Evolutionary conservation across 2,113 vertebrate species (phyloP).

Genomic region (zebrafish (Danio rerio)): GRCz12tu NC_133184.1:19895501-19896000

Average conservation of each 20-base stretch:
- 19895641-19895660: slow-evolving; percentile 36
- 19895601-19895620: slow-evolving; percentile 13
- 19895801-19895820: background rate
- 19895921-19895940: background rate
- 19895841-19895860: background rate
- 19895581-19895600: slow-evolving; percentile 12
- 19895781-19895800: slow-evolving; percentile 1
- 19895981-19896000: background rate
- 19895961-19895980: background rate
- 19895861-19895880: slow-evolving; percentile 20
- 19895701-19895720: slow-evolving; percentile 52
- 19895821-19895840: background rate
- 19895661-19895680: slow-evolving; percentile 53
- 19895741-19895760: slow-evolving; percentile 26
- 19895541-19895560: background rate
- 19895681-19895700: slow-evolving; percentile 56
- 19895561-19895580: slow-evolving; percentile 4
- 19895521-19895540: background rate
- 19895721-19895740: slow-evolving; percentile 49
- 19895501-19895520: slow-evolving; percentile 46
- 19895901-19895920: background rate
- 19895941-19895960: background rate
- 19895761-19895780: background rate
- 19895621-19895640: slow-evolving; percentile 18
- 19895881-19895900: background rate